These are phyloP conservation scores for Diarsia mendica DNA, from an alignment of 2,888 invertebrate species.

Conservation along the genomic window DNA sequence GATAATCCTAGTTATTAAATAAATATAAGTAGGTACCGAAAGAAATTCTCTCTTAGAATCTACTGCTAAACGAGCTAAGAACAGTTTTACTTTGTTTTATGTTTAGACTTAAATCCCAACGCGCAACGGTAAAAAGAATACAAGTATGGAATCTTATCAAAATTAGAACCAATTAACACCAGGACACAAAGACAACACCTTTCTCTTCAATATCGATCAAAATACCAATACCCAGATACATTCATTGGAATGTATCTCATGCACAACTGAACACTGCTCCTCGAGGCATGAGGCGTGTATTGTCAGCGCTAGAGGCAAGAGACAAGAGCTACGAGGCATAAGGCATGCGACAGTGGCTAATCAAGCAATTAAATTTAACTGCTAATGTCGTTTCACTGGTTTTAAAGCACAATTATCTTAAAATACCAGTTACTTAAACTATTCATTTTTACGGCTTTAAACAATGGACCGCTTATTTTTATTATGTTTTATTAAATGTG, in stretches of 20 bases:
- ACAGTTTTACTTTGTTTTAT: not conserved
- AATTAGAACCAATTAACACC: not conserved
- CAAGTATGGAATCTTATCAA: not conserved
- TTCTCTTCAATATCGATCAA: not conserved
- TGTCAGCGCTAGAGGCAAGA: not conserved
- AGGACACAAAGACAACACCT: not conserved
- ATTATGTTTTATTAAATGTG: constrained; percentile 33
- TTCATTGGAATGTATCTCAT: constrained; percentile 12
- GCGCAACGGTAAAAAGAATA: not conserved
- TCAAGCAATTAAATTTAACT: constrained; percentile 21
- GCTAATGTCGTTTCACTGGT: constrained; percentile 29
- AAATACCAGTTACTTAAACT: constrained; percentile 36
- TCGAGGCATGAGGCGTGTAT: constrained; percentile 15
- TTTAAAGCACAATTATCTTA: constrained; percentile 33
- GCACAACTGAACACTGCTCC: constrained; percentile 22
- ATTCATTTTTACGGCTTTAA: constrained; percentile 11
- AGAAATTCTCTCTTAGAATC: not conserved
- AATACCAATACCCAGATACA: not conserved
- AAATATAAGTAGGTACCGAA: not conserved
- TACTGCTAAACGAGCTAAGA: not conserved
- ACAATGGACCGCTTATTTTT: constrained; percentile 28
- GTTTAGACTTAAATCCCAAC: not conserved
- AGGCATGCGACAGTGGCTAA: constrained; percentile 21
- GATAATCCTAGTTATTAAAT: not conserved
- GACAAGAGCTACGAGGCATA: not conserved